Evolutionary conservation across 1,140 invertebrate species (phyloP).

Genomic region (Solen grandis): DNA sequence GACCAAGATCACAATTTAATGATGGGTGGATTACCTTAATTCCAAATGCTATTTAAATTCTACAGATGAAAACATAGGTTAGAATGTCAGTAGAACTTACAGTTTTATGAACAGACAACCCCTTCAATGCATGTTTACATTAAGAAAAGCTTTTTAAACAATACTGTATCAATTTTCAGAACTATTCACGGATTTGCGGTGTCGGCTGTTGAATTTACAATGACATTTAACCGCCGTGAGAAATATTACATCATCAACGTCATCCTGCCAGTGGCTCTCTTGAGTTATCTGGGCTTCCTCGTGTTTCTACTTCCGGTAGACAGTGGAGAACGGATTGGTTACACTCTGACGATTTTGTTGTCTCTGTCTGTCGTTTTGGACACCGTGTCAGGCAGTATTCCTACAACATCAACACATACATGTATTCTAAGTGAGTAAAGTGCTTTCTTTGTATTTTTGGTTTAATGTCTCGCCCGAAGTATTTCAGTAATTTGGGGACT

Average conservation of each 20-base stretch:
- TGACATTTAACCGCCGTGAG: not conserved
- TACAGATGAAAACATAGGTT: no score
- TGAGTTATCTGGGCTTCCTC: not conserved
- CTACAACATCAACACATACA: not conserved
- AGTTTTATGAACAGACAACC: no score
- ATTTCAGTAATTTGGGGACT: not conserved
- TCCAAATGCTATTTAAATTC: no score
- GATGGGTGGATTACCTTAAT: no score
- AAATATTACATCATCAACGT: not conserved
- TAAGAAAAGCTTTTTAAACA: not conserved
- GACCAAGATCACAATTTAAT: no score
- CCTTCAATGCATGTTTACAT: no score
- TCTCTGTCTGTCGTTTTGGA: not conserved
- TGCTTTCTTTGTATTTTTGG: no score
- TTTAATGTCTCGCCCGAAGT: no score
- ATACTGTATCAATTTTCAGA: not conserved
- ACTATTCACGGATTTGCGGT: not conserved
- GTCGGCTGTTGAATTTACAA: not conserved
- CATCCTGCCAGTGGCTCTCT: not conserved
- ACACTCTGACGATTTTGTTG: no score
- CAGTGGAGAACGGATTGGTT: no score
- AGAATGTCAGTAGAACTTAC: no score
- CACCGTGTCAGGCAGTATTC: not conserved
- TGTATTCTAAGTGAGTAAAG: no score
- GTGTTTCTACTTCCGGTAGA: slow-evolving; percentile 18